Conservation (phyloP, 2,888 invertebrate genomes). For the Lasioglossum calceatum region DNA sequence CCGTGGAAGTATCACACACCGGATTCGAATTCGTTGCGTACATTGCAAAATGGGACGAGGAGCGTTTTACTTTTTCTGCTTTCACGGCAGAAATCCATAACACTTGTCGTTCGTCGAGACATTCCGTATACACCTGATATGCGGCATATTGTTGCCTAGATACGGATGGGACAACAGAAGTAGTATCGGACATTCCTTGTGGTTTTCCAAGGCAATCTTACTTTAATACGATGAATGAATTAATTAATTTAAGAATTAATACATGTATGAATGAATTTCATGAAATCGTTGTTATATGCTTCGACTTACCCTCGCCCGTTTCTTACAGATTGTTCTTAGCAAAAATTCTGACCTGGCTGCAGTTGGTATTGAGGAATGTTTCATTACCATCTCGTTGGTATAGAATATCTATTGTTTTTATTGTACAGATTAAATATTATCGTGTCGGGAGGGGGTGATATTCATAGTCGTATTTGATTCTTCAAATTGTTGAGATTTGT, state of each 20-base stretch:
- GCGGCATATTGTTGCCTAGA: conserved; percentile 61
- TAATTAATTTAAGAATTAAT: too few species aligned
- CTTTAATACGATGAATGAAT: background rate
- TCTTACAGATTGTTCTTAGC: background rate
- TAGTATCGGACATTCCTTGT: conserved; percentile 29
- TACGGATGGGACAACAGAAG: conserved; percentile 59
- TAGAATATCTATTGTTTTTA: background rate
- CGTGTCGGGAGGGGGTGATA: background rate
- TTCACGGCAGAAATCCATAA: conserved; percentile 53
- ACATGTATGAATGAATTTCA: too few species aligned
- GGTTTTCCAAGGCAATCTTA: background rate
- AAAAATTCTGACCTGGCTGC: background rate
- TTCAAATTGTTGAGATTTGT: background rate
- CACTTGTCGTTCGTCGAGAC: conserved; percentile 46
- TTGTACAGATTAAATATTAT: background rate
- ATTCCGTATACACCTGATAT: conserved; percentile 32
- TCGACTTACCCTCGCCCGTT: background rate
- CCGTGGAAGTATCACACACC: conserved; percentile 36
- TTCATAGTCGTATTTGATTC: too few species aligned
- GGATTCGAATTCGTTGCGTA: conserved; percentile 37
- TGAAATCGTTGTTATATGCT: background rate
- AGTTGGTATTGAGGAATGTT: background rate
- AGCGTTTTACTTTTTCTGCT: conserved; percentile 15
- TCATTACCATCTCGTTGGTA: background rate
- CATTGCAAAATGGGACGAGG: conserved; percentile 47